Conservation (phyloP, 1,140 invertebrate species). For the Drosophila bocqueti region DNA sequence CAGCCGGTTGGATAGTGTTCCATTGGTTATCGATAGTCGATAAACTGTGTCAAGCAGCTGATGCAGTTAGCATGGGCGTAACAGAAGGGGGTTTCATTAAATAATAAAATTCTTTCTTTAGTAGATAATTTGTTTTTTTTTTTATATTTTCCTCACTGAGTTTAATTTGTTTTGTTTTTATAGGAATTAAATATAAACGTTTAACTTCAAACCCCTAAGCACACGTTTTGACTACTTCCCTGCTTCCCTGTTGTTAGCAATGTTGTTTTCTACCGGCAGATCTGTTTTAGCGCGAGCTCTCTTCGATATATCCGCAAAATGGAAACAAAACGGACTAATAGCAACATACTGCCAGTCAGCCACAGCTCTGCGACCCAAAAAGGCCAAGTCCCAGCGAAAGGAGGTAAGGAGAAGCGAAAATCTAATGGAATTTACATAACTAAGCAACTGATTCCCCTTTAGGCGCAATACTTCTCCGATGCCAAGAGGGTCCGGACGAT, state of each 20-base stretch:
- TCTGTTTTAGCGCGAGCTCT: conserved; percentile 16
- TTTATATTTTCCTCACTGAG: too few species aligned
- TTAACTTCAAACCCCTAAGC: too few species aligned
- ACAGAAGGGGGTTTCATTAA: background rate
- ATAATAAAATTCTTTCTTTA: background rate
- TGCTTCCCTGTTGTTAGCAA: conserved; percentile 2
- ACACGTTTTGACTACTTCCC: background rate
- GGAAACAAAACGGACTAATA: background rate
- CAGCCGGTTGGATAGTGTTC: conserved; percentile 17
- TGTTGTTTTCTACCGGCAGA: conserved; percentile 38
- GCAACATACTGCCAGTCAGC: conserved; percentile 61
- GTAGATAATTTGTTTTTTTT: background rate
- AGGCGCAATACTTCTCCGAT: conserved; percentile 90
- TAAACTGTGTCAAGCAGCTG: background rate
- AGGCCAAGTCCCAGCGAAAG: conserved; percentile 69
- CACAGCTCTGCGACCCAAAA: conserved; percentile 68
- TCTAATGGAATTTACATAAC: conserved; percentile 47
- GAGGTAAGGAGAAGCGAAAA: conserved; percentile 63
- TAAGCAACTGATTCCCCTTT: background rate
- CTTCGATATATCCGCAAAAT: conserved; percentile 9
- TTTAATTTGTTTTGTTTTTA: background rate
- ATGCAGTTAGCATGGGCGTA: conserved; percentile 1
- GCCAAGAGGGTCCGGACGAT: conserved; percentile 87
- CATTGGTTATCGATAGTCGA: background rate
- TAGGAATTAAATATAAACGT: background rate